phyloP scores from a whole-genome alignment of 1,140 invertebrate genomes.

The Belonocnema kinseyi region DNA sequence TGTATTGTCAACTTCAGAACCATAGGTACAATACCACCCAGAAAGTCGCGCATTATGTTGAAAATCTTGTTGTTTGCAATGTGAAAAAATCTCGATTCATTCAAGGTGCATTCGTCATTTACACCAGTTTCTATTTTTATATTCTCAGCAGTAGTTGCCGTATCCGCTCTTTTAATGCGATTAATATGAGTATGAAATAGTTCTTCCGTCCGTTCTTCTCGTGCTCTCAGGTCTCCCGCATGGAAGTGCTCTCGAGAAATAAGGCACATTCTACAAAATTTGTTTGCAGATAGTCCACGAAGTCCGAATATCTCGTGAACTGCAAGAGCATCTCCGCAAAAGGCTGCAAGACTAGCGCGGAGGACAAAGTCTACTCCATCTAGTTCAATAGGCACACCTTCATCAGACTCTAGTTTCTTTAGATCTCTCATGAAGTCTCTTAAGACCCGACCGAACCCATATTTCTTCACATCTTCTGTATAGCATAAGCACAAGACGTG shows the following conservation, averaged over 20 bases:
- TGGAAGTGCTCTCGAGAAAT: slow-evolving; percentile 34
- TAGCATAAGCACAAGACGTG: no score
- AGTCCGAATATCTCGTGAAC: slow-evolving; percentile 46
- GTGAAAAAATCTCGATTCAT: slow-evolving; percentile 43
- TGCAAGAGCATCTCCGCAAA: slow-evolving; percentile 46
- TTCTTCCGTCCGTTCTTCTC: neutral
- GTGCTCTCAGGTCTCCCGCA: slow-evolving; percentile 4
- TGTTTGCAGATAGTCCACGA: slow-evolving; percentile 2
- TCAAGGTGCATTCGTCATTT: slow-evolving; percentile 27
- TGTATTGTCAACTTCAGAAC: slow-evolving; percentile 42
- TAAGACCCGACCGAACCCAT: slow-evolving; percentile 36
- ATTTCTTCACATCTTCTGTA: slow-evolving; percentile 34
- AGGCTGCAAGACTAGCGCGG: slow-evolving; percentile 38
- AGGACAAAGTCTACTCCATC: slow-evolving; percentile 32
- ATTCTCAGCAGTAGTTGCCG: neutral
- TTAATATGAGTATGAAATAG: no score
- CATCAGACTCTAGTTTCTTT: no score
- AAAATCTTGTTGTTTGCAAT: slow-evolving; percentile 41
- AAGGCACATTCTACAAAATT: no score
- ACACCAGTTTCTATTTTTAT: slow-evolving; percentile 31
- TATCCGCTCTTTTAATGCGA: no score
- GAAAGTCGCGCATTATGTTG: slow-evolving; percentile 51
- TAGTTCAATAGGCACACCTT: slow-evolving; percentile 10
- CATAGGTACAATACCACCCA: slow-evolving; percentile 51
- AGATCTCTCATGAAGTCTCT: no score